Evolutionary conservation across 2,888 invertebrate species (phyloP).

Genomic region (Idaea biselata): DNA sequence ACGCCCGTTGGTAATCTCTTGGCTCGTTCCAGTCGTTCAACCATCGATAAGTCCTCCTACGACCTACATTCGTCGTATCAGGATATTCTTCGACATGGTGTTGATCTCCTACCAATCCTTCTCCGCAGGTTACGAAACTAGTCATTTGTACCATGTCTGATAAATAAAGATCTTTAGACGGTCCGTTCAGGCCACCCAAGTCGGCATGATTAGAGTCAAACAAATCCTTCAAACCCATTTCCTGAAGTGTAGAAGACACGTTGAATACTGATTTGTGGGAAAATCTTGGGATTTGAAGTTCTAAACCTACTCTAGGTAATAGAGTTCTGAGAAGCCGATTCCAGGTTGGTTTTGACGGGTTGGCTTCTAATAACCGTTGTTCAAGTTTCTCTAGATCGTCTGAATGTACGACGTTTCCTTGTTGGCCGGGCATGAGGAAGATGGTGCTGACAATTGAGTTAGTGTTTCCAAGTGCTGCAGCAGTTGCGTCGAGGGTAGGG

Average conservation of each 20-base stretch:
- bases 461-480: conserved; percentile 86
- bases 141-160: conserved; percentile 92
- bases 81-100: conserved; percentile 92
- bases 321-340: conserved; percentile 86
- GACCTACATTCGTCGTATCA: conserved; percentile 77
- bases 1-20: conserved; percentile 84
- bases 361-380: conserved; percentile 83
- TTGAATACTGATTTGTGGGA: conserved; percentile 91
- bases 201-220: conserved; percentile 89
- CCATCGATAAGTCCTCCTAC: conserved; percentile 71
- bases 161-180: conserved; percentile 88
- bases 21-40: conserved; percentile 76
- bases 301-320: conserved; percentile 87
- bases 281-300: conserved; percentile 91
- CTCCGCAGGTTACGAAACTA: conserved; percentile 91
- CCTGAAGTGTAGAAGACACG: conserved; percentile 87
- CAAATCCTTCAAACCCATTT: conserved; percentile 90
- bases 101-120: conserved; percentile 84
- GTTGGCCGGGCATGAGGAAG: conserved; percentile 92
- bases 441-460: conserved; percentile 88
- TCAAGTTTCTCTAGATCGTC: conserved; percentile 89
- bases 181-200: conserved; percentile 90
- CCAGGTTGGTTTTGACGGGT: conserved; percentile 86
- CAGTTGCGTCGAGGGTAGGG: conserved; percentile 90
- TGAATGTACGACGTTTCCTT: conserved; percentile 88